Evolutionary conservation across 2,797 vertebrate genomes (phyloP).

Genomic region (Trichosurus vulpecula): DNA sequence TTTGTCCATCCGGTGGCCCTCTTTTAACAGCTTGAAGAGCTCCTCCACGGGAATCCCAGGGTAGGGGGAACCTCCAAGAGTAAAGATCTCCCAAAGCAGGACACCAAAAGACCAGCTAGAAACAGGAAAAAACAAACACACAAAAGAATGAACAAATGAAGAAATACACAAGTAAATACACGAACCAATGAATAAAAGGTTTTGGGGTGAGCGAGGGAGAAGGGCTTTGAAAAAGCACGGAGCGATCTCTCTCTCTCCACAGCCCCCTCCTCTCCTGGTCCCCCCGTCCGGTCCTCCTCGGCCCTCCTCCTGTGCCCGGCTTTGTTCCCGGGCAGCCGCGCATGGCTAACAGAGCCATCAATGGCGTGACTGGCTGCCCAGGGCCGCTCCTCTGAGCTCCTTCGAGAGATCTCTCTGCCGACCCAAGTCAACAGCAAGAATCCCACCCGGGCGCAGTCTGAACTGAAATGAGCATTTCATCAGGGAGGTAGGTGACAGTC

Average conservation of each 20-base stretch:
- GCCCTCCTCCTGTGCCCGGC: background rate
- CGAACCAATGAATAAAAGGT: background rate
- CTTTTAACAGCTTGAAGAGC: slow-evolving; percentile 98
- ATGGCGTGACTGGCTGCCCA: slow-evolving; percentile 82
- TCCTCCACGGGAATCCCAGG: slow-evolving; percentile 98
- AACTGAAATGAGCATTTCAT: slow-evolving; percentile 88
- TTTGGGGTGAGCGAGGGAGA: background rate
- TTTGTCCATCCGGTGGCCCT: slow-evolving; percentile 99
- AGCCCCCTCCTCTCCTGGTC: background rate
- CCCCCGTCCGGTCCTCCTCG: background rate
- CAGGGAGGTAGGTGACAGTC: slow-evolving; percentile 87
- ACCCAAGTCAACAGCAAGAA: slow-evolving; percentile 81
- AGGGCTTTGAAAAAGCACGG: background rate
- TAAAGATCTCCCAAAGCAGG: slow-evolving; percentile 99
- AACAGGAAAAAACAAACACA: slow-evolving; percentile 74
- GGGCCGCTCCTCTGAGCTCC: slow-evolving; percentile 79
- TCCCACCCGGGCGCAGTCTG: slow-evolving; percentile 80
- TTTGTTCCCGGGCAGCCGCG: slow-evolving; percentile 79
- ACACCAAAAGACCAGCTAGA: slow-evolving; percentile 98
- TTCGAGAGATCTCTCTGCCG: slow-evolving; percentile 73
- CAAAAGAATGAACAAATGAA: background rate
- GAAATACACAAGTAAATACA: background rate
- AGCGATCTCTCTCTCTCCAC: background rate
- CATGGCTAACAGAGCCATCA: slow-evolving; percentile 82
- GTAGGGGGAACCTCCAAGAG: slow-evolving; percentile 96